Percentiles rank a stretch among this genome's conserved stretches.
phyloP scores from a whole-genome alignment of 2,113 vertebrate species.

The Spilogale gracilis region DNA sequence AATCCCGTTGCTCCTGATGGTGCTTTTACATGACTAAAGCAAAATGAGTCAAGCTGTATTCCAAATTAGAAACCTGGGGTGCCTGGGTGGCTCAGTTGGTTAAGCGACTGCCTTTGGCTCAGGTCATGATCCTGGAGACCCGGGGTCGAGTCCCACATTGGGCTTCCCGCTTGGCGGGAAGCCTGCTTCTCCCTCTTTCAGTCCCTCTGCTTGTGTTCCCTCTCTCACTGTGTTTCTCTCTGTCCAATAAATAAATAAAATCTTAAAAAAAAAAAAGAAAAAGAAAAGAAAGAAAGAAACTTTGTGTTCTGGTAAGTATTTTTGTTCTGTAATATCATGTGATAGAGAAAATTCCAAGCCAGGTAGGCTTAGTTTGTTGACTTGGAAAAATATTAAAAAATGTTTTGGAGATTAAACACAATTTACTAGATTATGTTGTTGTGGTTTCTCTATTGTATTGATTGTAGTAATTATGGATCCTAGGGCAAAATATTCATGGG shows the following conservation, averaged over 20 bases:
- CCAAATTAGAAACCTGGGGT: background rate
- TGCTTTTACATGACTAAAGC: background rate
- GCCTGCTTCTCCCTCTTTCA: no score
- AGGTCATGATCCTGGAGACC: no score
- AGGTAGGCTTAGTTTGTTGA: background rate
- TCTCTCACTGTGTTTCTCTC: no score
- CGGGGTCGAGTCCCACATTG: no score
- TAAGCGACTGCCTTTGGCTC: no score
- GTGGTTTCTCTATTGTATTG: background rate
- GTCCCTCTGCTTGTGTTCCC: no score
- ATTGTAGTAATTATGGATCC: background rate
- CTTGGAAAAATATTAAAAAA: conserved; percentile 10
- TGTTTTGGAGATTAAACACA: background rate
- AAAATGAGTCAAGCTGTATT: background rate
- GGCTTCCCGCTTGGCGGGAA: no score
- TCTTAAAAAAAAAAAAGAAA: no score
- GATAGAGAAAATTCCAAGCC: background rate
- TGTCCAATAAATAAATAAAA: no score
- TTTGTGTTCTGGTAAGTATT: conserved; percentile 45
- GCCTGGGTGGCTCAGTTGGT: no score
- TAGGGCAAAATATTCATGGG: background rate
- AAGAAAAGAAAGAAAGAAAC: background rate
- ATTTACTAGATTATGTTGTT: background rate
- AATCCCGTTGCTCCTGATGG: background rate
- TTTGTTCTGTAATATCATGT: conserved; percentile 8